Base-by-base conservation (phyloP, 2,113 vertebrate species). In the Psophia crepitans region DNA sequence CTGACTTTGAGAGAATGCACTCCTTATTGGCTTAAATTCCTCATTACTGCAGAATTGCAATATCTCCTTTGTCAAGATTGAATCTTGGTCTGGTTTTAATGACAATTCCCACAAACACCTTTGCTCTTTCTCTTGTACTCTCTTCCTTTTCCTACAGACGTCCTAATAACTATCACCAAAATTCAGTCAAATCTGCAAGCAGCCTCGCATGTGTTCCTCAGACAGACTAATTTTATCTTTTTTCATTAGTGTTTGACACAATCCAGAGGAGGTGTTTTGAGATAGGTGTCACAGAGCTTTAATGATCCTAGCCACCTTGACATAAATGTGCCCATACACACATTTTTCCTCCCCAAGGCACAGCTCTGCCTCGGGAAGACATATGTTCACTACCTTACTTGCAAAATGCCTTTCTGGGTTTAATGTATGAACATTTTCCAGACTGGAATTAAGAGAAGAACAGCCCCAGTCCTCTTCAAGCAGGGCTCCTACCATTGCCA, bases 11-110 rank as follows among this genome's bases (percentile, higher is more conserved):
- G 46, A 77, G 66, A 96, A 80, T 78, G 51, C 32, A 43, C 16
- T 87, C 63, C 14, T 92, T 92, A 78, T 68, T 92, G 87, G 82
- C 81, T 82, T 82, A 60, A 91, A 90, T 95, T 89, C 69, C 48
- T 89, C 77, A 61, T 94, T 91, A 87, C 24, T 68, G 44, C 12
- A 88, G 68, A 83, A 90, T 23, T 83, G 54, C 22, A 27, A 14
- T 58, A 61, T 77, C 84, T 89, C 37, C 23, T 89, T 20, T 66
- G 61, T 80, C 63, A 79, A 79, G 65, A 84, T 30, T 76, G 88
- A 92, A 87, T 78, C 53, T 76, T 43, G 27, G 9, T 89, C 74
- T 76, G 18, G 61, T 82, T 89, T 91, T 80, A 95, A 85, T 43
- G 77, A 51, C 37, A 82, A 84, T 85, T 94, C 88, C 80, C 57